Evolutionary conservation across 1,140 invertebrate genomes (phyloP).

Genomic region (Battus philenor): DNA sequence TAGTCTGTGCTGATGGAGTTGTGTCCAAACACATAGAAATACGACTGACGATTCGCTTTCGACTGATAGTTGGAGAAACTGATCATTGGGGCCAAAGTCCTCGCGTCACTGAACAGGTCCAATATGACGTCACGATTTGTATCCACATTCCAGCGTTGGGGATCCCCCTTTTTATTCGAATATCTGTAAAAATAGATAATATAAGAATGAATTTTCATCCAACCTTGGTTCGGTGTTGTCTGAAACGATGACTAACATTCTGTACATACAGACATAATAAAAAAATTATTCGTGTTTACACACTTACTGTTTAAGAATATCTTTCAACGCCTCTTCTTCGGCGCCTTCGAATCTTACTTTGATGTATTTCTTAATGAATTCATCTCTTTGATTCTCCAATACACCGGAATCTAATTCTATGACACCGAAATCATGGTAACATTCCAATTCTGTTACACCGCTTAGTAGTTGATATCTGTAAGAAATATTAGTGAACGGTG

Average conservation of each 20-base stretch:
- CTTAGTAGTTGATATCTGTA: constrained; percentile 92
- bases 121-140: constrained; percentile 88
- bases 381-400: constrained; percentile 84
- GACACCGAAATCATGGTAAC: constrained; percentile 87
- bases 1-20: constrained; percentile 85
- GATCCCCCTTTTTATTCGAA: constrained; percentile 77
- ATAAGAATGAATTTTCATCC: too few relatives aligned
- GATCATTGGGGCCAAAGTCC: constrained; percentile 84
- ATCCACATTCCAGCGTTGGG: constrained; percentile 78
- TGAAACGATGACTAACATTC: too few relatives aligned
- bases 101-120: constrained; percentile 91
- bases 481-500: too few relatives aligned
- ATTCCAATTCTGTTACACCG: constrained; percentile 92
- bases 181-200: constrained; percentile 57
- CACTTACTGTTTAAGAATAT: constrained; percentile 82
- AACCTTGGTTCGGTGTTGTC: too few relatives aligned
- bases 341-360: constrained; percentile 80
- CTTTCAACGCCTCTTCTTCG: constrained; percentile 78
- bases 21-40: constrained; percentile 93
- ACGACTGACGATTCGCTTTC: constrained; percentile 83
- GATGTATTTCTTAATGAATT: constrained; percentile 86
- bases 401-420: constrained; percentile 88
- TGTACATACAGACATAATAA: neutral
- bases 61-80: constrained; percentile 85
- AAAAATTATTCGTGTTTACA: too few relatives aligned